Base-by-base conservation (phyloP, 2,797 vertebrate genomes). In the Scolopax rusticola region DNA sequence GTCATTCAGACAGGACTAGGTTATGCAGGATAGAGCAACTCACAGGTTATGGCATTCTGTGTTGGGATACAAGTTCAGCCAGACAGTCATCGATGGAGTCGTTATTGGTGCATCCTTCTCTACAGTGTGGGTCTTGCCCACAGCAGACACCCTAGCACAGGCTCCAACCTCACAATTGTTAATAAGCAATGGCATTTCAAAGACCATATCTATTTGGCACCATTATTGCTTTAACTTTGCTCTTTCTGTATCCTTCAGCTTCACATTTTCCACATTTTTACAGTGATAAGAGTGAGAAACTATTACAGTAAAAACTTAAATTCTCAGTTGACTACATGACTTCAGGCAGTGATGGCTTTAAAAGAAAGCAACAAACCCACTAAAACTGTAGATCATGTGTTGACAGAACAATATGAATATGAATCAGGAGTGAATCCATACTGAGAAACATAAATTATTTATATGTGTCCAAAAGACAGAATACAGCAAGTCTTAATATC, bases 361-460 rank as follows among this genome's bases (percentile, higher is more conserved):
- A 83, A 85, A 80, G 36, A n/a, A 79, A 79, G 74, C 87, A 77
- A 1, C 33, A 73, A 89, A 53, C 8, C n/a, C 38, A 94, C 77
- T 19, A 60, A 84, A 48, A 38, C 8, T 71, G 51, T 63, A 63
- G 30, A 50, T 73, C 38, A 71, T 3, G 1, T 65, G 15, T 51
- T 82, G 47, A 92, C 33, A 87, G 25, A 92, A 90, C 78, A 64
- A 45, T 17, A 84, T 79, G 25, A 90, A 88, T 71, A 78, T 27
- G 20, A 93, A 95, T 64, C 57, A 88, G 65, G 10, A 95, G 5
- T 59, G 54, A 82, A 84, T 56, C 17, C 57, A n/a, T 67, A 59
- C 27, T 30, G 18, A 53, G 53, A 93, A 95, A 70, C n/a, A 68
- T 23, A 84, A 69, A 90, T 74, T 68, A 89, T 92, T 94, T 89